These are phyloP conservation scores for Julus scandinavius DNA, from an alignment of 2,888 invertebrate species.

Conservation along the genomic window DNA sequence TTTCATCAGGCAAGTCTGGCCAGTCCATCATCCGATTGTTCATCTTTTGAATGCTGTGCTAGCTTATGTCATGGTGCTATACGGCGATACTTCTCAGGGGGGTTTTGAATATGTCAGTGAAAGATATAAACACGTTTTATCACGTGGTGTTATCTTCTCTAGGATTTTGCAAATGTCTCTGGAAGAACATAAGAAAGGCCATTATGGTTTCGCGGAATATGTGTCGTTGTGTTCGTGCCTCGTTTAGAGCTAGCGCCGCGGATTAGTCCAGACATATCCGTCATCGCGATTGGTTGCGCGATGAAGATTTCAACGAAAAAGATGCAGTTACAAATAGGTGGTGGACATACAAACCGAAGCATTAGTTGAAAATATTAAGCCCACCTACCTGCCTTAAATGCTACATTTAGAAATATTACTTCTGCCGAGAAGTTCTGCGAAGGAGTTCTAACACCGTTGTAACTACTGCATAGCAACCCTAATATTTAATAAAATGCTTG, in stretches of 20 bases:
- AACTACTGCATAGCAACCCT: neutral
- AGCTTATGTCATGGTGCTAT: neutral
- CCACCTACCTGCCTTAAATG: neutral
- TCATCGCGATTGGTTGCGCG: neutral
- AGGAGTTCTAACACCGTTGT: neutral
- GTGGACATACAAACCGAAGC: neutral
- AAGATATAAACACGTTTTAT: slow-evolving; percentile 34
- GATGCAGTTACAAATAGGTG: neutral
- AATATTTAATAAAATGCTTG: too few relatives aligned
- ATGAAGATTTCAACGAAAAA: neutral
- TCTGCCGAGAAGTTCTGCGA: neutral
- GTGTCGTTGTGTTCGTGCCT: slow-evolving; percentile 19
- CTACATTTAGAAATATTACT: neutral
- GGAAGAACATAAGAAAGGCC: slow-evolving; percentile 28
- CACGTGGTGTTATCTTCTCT: slow-evolving; percentile 25
- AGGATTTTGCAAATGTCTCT: slow-evolving; percentile 28
- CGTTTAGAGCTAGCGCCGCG: neutral
- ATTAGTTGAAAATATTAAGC: slow-evolving; percentile 22
- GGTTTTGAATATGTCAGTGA: slow-evolving; percentile 1
- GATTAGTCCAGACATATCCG: neutral
- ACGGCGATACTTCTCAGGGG: neutral
- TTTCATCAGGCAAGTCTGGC: too few relatives aligned
- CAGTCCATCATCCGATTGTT: neutral
- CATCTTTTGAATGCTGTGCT: neutral
- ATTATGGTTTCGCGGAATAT: slow-evolving; percentile 21